Base-by-base conservation (phyloP, 2,797 vertebrate genomes). In the Hyperoplus lanceolatus region DNA sequence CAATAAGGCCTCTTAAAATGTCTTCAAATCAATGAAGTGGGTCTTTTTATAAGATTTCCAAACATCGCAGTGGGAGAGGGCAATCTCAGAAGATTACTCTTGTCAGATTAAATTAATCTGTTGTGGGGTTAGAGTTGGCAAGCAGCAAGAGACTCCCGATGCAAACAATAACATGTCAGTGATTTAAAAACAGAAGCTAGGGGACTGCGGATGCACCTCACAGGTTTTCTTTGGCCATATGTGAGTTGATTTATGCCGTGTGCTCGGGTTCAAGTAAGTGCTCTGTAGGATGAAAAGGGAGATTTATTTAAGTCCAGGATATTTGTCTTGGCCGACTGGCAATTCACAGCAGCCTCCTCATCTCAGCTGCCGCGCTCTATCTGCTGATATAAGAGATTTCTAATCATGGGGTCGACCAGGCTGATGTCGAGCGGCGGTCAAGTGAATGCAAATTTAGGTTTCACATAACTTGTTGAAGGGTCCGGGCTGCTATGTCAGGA, bases 81-180 rank as follows among this genome's bases (percentile, higher is more conserved):
- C 79, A 77, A 84, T 91, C 84, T 89, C 57, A 63, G 59, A 77
- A 90, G 79, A 92, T 92, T 89, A 89, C 73, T 63, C 80, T 64
- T 73, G 89, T 87, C 86, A 86, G 90, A 87, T 87, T 89, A 89
- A 90, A 91, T 90, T 68, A 85, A 82, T 82, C 59, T 38, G 51
- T 41, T 58, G n/a, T 61, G 75, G 54, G 65, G 50, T 73, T 92
- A 85, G 61, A 84, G 70, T 86, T 62, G 85, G 49, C 3, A 18
- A 83, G 57, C 77, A 46, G 75, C 69, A 6, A 74, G 76, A 43
- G 55, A 50, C 48, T 60, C 60, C 51, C 6, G 11, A 54, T 75
- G 66, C 38, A 8, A 77, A 77, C 80, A 86, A 81, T 58, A 77
- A 50, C 39, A 13, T 46, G 46, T 61, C 65, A 1, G 9, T 3